phyloP scores from a whole-genome alignment of 2,888 invertebrate genomes.

The Anarsia innoxiella region DNA sequence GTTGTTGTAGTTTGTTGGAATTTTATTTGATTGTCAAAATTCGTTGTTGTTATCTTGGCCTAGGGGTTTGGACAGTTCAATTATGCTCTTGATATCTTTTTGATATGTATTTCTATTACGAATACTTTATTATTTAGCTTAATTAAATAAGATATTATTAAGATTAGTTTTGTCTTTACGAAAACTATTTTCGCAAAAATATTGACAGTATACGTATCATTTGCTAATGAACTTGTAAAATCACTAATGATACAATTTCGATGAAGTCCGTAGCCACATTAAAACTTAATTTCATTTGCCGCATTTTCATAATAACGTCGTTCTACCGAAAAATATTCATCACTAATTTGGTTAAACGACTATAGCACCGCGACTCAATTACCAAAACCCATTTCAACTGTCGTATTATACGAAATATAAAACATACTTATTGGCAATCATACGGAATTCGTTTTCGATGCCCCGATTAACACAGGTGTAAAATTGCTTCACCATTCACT shows the following conservation, averaged over 20 bases:
- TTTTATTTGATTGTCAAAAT: too few relatives aligned
- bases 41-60: too few relatives aligned
- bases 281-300: conserved; percentile 7
- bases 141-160: too few relatives aligned
- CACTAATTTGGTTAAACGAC: conserved; percentile 26
- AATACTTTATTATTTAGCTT: too few relatives aligned
- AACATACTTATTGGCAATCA: conserved; percentile 37
- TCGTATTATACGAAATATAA: conserved; percentile 36
- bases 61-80: too few relatives aligned
- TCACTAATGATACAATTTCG: background rate
- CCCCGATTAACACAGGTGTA: conserved; percentile 42
- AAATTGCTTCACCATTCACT: conserved; percentile 38
- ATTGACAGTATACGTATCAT: conserved; percentile 1
- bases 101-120: too few relatives aligned
- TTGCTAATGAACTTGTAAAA: background rate
- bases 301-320: conserved; percentile 34
- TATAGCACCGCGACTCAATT: conserved; percentile 36
- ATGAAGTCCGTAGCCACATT: background rate
- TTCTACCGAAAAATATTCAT: conserved; percentile 15
- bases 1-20: too few relatives aligned
- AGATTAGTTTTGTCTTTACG: too few relatives aligned
- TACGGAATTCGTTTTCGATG: conserved; percentile 39
- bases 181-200: too few relatives aligned
- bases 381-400: conserved; percentile 37
- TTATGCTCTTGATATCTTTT: too few relatives aligned